Evolutionary conservation across 1,140 invertebrate genomes (phyloP), one percentile per base, ranked within the genome.

Genomic region (Telenomus remus): DNA sequence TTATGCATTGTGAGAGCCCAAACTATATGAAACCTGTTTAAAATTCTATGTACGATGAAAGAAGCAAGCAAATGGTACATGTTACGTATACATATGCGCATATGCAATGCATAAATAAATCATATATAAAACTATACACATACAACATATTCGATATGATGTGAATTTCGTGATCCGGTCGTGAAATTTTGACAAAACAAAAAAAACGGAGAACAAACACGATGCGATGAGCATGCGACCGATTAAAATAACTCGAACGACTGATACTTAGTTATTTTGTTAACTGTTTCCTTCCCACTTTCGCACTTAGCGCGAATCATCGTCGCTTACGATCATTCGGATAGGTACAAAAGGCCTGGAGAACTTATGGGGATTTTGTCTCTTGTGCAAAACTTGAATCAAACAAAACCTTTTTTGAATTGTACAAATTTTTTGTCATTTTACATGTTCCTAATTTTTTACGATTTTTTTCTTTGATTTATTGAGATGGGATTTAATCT

Each of bases 231-330:
- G 69, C 61, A 16, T 33, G 70, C 60, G 63, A 69, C 56, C 57
- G 59, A 68, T 76, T 66, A 68, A 74, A 66, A 57, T 73, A 81
- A 77, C 77, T 73, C 71, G 54, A 80, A 79, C 76, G 81, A 82
- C 81, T 82, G 79, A 80, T 76, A 77, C 65, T 79, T 78, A 79
- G 79, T 79, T 80, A 74, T 81, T 80, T 78, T 80, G 69, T 80
- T 74, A 68, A 78, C 70, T 76, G 71, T 82, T 79, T 71, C 65
- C 63, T 68, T 72, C 60, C 56, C 65, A 61, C 44, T 79, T 69
- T 71, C 71, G 54, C 70, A 76, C 55, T 66, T 76, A 70, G 60
- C 51, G 72, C 61, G 59, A 70, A 60, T 74, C 73, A 70, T 81
- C 69, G 59, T 80, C 74, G 59, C 59, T 50, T 73, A 70, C 56